Evolutionary conservation across 2,797 vertebrate genomes (phyloP), one percentile per base, ranked within the genome.

Genomic region (Enteromius fasciolatus): DNA sequence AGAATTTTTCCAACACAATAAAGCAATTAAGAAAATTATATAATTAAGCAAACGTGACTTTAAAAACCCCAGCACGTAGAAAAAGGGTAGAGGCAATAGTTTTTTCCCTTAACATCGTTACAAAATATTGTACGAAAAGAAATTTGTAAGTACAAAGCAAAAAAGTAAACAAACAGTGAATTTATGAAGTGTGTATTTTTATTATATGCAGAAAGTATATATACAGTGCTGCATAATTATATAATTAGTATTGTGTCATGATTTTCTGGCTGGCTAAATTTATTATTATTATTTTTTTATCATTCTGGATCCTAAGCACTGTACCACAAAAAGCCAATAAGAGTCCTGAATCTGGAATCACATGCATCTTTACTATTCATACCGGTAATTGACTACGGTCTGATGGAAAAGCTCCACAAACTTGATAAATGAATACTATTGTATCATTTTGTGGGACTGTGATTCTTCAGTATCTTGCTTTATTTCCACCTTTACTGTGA

Each of bases 401-500:
- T 83, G 77, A 85, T 72, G 74, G 72, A 86, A 85, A 82, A 70
- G 78, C 83, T 74, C 54, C 52, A 79, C 85, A 81, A 87, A 83
- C 80, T 82, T 63, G 86, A 86, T 64, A 57, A 87, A 87, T 87
- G 57, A 87, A 85, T 85, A 80, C 72, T 74, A 85, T 88, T 79
- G 83, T 68, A 85, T 85, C 28, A 72, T 86, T 85, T 86, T 83
- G 78, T 87, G 78, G 44, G 48, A 76, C 78, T 86, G 87, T 83
- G 78, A 72, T 86, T 87, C 84, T 77, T 86, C 61, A 11, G 75
- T 80, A 75, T 86, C 83, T 83, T 84, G 82, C 81, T 87, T 89
- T 78, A 78, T 85, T 88, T 84, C 54, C 77, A 86, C 83, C 83
- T 87, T 82, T 88, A 78, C 69, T 69, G 78, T 89, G 86, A 88